Conservation (phyloP, 1,140 invertebrate species). For the Apolygus lucorum region DNA sequence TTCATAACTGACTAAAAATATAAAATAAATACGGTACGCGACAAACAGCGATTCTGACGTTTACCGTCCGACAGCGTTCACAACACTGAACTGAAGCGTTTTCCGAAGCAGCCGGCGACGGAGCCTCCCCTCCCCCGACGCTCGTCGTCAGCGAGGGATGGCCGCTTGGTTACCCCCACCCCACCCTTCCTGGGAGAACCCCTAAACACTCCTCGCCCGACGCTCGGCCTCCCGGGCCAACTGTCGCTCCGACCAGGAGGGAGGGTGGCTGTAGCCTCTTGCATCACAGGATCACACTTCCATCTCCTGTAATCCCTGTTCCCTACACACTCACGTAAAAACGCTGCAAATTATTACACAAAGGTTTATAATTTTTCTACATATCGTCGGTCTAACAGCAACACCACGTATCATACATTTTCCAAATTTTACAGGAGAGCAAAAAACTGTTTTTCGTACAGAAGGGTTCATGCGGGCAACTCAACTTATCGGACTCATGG, state of each 20-base stretch:
- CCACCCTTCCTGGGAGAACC: not conserved
- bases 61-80: not conserved
- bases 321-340: too few relatives aligned
- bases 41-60: not conserved
- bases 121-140: not conserved
- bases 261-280: not conserved
- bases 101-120: not conserved
- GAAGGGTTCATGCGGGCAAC: too few relatives aligned
- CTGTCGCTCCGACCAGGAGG: not conserved
- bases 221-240: not conserved
- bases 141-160: not conserved
- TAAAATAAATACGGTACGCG: not conserved
- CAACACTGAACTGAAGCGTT: constrained; percentile 8
- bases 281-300: too few relatives aligned
- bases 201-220: not conserved
- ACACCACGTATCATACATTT: too few relatives aligned
- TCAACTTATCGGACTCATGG: too few relatives aligned
- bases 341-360: too few relatives aligned
- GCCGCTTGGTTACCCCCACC: not conserved
- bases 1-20: not conserved
- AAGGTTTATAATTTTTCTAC: too few relatives aligned
- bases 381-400: too few relatives aligned
- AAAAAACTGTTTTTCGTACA: too few relatives aligned
- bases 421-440: too few relatives aligned
- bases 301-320: too few relatives aligned